These are phyloP conservation scores for Nephrotoma flavescens DNA, from an alignment of 2,888 invertebrate genomes.

Conservation along the genomic window DNA sequence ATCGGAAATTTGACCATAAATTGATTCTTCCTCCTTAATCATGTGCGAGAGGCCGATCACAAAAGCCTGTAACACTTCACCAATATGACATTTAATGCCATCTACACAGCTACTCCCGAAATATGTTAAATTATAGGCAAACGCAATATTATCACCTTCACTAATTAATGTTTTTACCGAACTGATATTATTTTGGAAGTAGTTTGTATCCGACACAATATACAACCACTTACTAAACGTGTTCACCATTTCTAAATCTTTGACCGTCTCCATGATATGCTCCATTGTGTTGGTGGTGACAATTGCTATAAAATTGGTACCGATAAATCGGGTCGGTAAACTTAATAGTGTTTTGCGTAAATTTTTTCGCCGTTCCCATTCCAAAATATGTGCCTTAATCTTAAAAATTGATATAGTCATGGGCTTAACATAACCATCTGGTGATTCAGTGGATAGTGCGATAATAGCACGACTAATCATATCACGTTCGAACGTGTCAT, in stretches of 20 bases:
- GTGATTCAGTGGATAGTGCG: slow-evolving; percentile 33
- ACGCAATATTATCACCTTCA: slow-evolving; percentile 72
- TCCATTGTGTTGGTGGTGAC: slow-evolving; percentile 45
- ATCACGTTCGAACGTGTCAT: slow-evolving; percentile 50
- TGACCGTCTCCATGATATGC: slow-evolving; percentile 52
- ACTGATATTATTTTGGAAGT: slow-evolving; percentile 35
- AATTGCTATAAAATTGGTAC: slow-evolving; percentile 41
- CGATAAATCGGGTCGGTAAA: slow-evolving; percentile 24
- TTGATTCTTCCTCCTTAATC: slow-evolving; percentile 51
- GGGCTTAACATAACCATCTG: slow-evolving; percentile 9
- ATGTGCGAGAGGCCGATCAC: slow-evolving; percentile 52
- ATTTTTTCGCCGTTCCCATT: slow-evolving; percentile 18
- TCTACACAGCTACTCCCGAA: slow-evolving; percentile 25
- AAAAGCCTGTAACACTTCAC: slow-evolving; percentile 51
- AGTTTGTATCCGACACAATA: slow-evolving; percentile 47
- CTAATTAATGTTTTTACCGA: slow-evolving; percentile 41
- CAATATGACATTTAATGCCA: slow-evolving; percentile 50
- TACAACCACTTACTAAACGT: slow-evolving; percentile 72
- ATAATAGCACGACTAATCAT: slow-evolving; percentile 48
- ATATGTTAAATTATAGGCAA: slow-evolving; percentile 53
- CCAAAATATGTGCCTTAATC: slow-evolving; percentile 5
- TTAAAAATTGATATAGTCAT: slow-evolving; percentile 10
- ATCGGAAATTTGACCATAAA: slow-evolving; percentile 60
- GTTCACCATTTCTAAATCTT: slow-evolving; percentile 47
- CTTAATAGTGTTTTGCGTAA: slow-evolving; percentile 21